Evolutionary conservation across 2,888 invertebrate genomes (phyloP).

Genomic region (Rotaria socialis): DNA sequence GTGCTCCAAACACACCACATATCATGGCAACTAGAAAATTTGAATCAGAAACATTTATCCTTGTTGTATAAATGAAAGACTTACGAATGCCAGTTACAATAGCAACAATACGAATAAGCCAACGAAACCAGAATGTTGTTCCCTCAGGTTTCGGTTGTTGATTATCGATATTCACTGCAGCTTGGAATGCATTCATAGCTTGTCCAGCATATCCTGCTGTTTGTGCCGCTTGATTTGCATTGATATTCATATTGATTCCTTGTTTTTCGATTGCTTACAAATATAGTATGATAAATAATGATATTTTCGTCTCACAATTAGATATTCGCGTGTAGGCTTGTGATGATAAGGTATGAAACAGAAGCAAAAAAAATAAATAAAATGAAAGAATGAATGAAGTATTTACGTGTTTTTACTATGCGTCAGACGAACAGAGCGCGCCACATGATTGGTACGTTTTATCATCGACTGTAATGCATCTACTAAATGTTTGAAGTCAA

Average conservation of each 20-base stretch:
- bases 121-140: constrained; percentile 36
- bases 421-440: neutral
- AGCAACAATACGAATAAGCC: neutral
- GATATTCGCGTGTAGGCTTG: neutral
- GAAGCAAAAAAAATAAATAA: neutral
- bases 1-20: constrained; percentile 1
- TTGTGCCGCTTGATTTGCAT: neutral
- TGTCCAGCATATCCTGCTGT: neutral
- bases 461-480: neutral
- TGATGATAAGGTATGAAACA: neutral
- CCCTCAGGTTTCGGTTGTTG: neutral
- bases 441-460: neutral
- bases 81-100: constrained; percentile 33
- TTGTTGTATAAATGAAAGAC: too few relatives aligned
- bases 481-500: too few relatives aligned
- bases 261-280: neutral
- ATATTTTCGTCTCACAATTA: neutral
- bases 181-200: neutral
- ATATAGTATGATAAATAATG: neutral
- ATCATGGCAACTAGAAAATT: constrained; percentile 7
- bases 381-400: neutral
- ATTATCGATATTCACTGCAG: neutral
- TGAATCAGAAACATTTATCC: neutral
- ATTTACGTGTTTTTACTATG: neutral
- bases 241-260: neutral